These are phyloP conservation scores for Platycnemis pennipes DNA, from an alignment of 2,888 invertebrate genomes.

Conservation along the genomic window DNA sequence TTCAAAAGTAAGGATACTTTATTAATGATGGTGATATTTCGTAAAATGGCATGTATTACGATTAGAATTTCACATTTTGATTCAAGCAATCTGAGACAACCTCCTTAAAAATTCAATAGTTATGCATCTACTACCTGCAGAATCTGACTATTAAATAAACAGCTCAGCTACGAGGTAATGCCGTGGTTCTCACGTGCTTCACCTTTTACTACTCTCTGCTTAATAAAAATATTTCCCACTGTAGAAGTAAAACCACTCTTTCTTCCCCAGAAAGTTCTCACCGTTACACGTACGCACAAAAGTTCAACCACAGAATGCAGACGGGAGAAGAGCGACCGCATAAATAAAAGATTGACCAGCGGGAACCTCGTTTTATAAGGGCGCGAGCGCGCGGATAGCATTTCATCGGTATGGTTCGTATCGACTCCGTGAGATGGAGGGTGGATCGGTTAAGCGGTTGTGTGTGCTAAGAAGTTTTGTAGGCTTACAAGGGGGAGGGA, in stretches of 20 bases:
- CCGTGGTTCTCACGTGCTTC: too few species aligned
- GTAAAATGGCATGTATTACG: too few species aligned
- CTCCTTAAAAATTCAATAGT: too few species aligned
- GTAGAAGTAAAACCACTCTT: neutral
- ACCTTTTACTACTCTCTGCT: too few species aligned
- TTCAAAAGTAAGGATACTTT: too few species aligned
- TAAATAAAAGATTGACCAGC: neutral
- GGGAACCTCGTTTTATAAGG: neutral
- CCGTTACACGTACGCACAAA: neutral
- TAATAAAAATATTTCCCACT: too few species aligned
- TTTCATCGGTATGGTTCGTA: constrained; percentile 1
- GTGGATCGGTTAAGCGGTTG: neutral
- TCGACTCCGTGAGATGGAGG: constrained; percentile 34
- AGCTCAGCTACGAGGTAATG: too few species aligned
- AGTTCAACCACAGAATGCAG: neutral
- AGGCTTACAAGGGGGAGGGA: neutral
- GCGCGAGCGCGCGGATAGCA: neutral
- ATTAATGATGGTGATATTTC: too few species aligned
- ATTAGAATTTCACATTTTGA: too few species aligned
- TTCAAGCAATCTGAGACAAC: too few species aligned
- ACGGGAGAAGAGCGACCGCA: neutral
- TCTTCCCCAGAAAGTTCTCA: neutral
- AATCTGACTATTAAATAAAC: too few species aligned
- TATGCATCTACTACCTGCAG: too few species aligned
- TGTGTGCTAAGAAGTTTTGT: neutral